Base-by-base conservation (phyloP, 2,113 vertebrate genomes). In the Ibidorhyncha struthersii region DNA sequence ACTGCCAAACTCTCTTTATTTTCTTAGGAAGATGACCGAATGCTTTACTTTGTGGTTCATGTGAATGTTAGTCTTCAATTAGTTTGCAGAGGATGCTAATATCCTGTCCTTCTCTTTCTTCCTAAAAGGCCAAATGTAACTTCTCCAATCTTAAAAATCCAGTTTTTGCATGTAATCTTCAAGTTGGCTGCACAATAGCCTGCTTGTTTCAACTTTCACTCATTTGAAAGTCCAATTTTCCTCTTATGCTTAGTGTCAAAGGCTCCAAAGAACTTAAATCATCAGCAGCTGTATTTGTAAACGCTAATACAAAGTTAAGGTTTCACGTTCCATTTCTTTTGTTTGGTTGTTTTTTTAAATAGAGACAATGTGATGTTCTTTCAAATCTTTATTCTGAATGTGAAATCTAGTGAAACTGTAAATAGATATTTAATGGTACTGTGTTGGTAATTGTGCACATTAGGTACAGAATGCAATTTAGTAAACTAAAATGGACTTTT, bases 1-100 rank as follows among this genome's bases (percentile, higher is more conserved):
- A 7, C 49, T 69, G 58, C 94, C 95, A 97, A 76, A 79, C 14
- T 89, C n/a, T 76, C 56, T 41, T 74, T 96, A 47, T 96, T 94
- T 92, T 74, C 74, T 94, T 92, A 90, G 71, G 86, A 93, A 58
- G 56, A 86, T 79, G 74, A 89, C 38, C 73, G 91, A 90, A 67
- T 69, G 73, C 70, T 79, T 91, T 87, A 45, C 62, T 93, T 85
- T 78, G 66, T 0, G 3, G 56, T 90, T 95, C 58, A 40, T 84
- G 36, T 50, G 47, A 67, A 58, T 91, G 81, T 70, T 62, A 70
- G 52, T 50, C 43, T 86, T 93, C 50, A 73, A 5, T 55, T 36
- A 49, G 45, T 76, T 85, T 96, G 82, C 65, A 89, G 73, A 93
- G 76, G 81, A 93, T 96, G 93, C 84, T 96, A 69, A 92, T 92